Conservation (phyloP, 2,888 invertebrate species). For the Cheilosia vulpina region DNA sequence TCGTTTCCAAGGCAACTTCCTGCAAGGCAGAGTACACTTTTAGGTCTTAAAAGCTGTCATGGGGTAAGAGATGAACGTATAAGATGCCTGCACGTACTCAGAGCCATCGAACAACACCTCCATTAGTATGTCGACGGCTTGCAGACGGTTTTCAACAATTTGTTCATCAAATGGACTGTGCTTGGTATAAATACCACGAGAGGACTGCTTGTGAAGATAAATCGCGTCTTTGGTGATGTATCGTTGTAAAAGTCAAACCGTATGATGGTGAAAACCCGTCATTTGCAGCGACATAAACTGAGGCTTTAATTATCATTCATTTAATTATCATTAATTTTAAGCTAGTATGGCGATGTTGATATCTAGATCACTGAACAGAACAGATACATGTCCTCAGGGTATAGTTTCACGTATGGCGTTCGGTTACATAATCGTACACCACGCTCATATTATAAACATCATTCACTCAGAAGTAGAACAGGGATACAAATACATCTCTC, state of each 20-base stretch:
- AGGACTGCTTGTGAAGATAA: neutral
- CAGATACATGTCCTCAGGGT: neutral
- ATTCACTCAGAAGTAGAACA: no score
- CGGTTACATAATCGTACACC: neutral
- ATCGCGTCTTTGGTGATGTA: conserved; percentile 15
- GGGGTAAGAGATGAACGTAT: neutral
- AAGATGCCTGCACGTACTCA: neutral
- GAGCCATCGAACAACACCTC: neutral
- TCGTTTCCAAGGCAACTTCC: conserved; percentile 17
- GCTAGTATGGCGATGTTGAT: no score
- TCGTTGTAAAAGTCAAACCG: conserved; percentile 11
- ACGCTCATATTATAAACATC: neutral
- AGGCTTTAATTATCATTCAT: conserved; percentile 36
- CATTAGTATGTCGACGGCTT: conserved; percentile 16
- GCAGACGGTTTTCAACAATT: conserved; percentile 31
- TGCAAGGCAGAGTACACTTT: conserved; percentile 21
- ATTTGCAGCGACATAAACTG: neutral
- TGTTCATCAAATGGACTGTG: conserved; percentile 1
- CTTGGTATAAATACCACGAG: neutral
- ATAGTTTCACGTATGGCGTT: neutral
- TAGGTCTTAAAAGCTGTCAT: conserved; percentile 11
- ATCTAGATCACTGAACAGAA: neutral
- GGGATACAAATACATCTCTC: no score
- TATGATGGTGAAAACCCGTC: conserved; percentile 7
- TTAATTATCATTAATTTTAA: conserved; percentile 32